Evolutionary conservation across 2,113 vertebrate genomes (phyloP).

Genomic region (Benitochromis conjunctus): DNA sequence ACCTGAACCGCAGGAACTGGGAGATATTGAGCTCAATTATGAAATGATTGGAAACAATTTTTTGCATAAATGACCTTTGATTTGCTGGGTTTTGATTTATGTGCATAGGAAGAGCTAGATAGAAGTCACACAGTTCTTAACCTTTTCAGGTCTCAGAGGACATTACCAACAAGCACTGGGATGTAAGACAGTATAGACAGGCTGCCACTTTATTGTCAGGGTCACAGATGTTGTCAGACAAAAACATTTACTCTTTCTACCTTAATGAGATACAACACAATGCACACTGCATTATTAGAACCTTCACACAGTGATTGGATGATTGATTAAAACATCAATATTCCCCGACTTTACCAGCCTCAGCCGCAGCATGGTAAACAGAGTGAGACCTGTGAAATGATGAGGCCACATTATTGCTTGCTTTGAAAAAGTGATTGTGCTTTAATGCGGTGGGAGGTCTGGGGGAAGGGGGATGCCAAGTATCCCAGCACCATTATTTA

Average conservation of each 20-base stretch:
- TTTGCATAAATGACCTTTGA: neutral
- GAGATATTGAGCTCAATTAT: neutral
- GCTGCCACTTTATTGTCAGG: neutral
- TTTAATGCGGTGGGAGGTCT: constrained; percentile 32
- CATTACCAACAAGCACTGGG: neutral
- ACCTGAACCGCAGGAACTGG: neutral
- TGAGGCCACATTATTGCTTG: constrained; percentile 25
- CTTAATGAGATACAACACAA: neutral
- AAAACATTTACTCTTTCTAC: neutral
- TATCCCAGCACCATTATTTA: constrained; percentile 54
- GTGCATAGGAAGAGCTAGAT: neutral
- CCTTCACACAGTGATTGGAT: neutral
- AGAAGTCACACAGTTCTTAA: neutral
- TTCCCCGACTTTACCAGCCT: neutral
- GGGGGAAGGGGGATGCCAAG: constrained; percentile 31
- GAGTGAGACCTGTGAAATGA: constrained; percentile 6
- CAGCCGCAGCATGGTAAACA: constrained; percentile 23
- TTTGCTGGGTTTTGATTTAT: neutral
- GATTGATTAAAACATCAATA: neutral
- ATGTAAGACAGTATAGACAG: neutral
- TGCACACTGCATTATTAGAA: neutral
- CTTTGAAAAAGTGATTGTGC: constrained; percentile 37
- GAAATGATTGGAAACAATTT: neutral
- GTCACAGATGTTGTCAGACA: neutral
- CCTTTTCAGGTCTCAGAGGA: neutral